phyloP scores from a whole-genome alignment of 1,140 invertebrate species.

The Phocides pigmalion region DNA sequence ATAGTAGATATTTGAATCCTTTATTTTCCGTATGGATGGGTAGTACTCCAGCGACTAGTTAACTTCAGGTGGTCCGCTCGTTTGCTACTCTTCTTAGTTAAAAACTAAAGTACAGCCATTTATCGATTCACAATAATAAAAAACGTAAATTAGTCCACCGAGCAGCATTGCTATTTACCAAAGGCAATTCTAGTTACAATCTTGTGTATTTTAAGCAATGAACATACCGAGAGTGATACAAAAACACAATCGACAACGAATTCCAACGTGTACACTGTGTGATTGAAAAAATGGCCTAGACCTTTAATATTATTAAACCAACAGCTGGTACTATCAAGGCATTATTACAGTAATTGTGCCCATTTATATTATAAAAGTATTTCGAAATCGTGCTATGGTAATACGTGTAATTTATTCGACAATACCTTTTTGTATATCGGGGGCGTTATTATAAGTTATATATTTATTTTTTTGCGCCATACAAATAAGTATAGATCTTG shows the following conservation, averaged over 20 bases:
- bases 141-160: constrained; percentile 17
- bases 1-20: no score
- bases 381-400: constrained; percentile 12
- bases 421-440: constrained; percentile 5
- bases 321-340: constrained; percentile 20
- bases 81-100: no score
- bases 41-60: no score
- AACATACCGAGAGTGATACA: constrained; percentile 7
- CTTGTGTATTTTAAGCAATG: constrained; percentile 22
- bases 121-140: constrained; percentile 1
- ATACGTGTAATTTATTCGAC: constrained; percentile 11
- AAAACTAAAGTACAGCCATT: neutral
- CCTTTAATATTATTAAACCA: constrained; percentile 30
- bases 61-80: no score
- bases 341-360: constrained; percentile 24
- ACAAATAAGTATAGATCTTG: neutral
- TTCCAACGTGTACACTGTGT: constrained; percentile 36
- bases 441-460: constrained; percentile 5
- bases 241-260: constrained; percentile 22
- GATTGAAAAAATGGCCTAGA: constrained; percentile 38
- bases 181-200: constrained; percentile 21
- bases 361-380: constrained; percentile 24
- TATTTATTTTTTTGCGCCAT: neutral
- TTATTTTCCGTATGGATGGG: no score
- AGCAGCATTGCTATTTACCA: constrained; percentile 1